Conservation (phyloP, 2,113 vertebrate species). For the Condylura cristata region DNA sequence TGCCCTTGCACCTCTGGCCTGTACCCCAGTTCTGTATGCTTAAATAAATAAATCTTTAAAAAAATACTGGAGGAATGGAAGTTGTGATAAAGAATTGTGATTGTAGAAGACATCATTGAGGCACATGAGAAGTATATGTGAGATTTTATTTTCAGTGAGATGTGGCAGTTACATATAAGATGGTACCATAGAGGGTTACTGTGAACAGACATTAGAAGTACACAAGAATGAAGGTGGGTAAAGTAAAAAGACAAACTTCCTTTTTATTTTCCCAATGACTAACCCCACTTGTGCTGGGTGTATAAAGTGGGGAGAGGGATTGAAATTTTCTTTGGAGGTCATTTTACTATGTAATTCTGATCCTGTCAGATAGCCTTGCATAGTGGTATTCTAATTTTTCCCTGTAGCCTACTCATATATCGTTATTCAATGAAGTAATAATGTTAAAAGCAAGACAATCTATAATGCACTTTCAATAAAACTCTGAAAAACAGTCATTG, state of each 20-base stretch:
- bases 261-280: not conserved
- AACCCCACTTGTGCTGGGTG: not conserved
- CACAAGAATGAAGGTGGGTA: too few species aligned
- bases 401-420: constrained; percentile 67
- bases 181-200: not conserved
- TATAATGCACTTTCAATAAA: constrained; percentile 82
- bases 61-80: not conserved
- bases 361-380: constrained; percentile 27
- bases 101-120: not conserved
- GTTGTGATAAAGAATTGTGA: not conserved
- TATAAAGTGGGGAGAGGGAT: not conserved
- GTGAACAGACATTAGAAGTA: not conserved
- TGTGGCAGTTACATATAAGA: not conserved
- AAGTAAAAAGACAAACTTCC: not conserved
- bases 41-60: too few species aligned
- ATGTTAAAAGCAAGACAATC: constrained; percentile 82
- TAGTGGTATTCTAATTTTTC: constrained; percentile 66
- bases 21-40: too few species aligned
- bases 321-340: constrained; percentile 26
- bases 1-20: too few species aligned
- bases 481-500: constrained; percentile 80
- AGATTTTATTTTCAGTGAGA: not conserved
- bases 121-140: not conserved
- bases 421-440: constrained; percentile 82
- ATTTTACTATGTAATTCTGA: constrained; percentile 50